Evolutionary conservation across 2,797 vertebrate genomes (phyloP).

Genomic region (Lutjanus campechanus): DNA sequence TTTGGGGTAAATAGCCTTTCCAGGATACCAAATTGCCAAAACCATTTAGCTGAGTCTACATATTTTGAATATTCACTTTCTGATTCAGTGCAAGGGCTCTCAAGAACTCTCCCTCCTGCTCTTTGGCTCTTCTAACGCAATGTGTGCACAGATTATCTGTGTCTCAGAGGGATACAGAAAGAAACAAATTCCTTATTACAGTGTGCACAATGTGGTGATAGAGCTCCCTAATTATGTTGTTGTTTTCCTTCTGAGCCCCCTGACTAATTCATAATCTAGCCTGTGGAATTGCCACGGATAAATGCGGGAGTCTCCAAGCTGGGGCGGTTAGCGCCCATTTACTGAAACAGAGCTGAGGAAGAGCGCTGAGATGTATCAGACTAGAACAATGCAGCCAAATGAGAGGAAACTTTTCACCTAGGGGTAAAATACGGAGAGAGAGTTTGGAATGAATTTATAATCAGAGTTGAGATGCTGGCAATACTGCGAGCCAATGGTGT

Average conservation of each 20-base stretch:
- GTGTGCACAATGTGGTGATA: slow-evolving; percentile 51
- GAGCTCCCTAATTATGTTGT: slow-evolving; percentile 73
- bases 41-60: slow-evolving; percentile 26
- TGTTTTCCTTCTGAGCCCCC: slow-evolving; percentile 68
- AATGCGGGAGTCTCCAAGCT: slow-evolving; percentile 53
- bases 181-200: slow-evolving; percentile 56
- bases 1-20: background rate
- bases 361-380: slow-evolving; percentile 26
- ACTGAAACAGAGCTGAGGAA: slow-evolving; percentile 47
- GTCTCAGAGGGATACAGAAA: slow-evolving; percentile 53
- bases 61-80: slow-evolving; percentile 27
- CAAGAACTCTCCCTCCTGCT: slow-evolving; percentile 8
- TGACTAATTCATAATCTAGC: slow-evolving; percentile 73
- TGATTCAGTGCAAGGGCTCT: background rate
- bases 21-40: background rate
- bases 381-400: slow-evolving; percentile 27
- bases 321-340: slow-evolving; percentile 45
- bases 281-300: slow-evolving; percentile 58
- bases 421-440: slow-evolving; percentile 19
- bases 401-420: slow-evolving; percentile 15
- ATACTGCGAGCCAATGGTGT: slow-evolving; percentile 1
- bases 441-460: slow-evolving; percentile 36
- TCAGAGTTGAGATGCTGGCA: slow-evolving; percentile 19
- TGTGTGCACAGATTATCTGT: slow-evolving; percentile 28
- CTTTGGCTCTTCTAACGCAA: slow-evolving; percentile 20